Evolutionary conservation across 2,113 vertebrate species (phyloP).

Genomic region (Cyrtonyx montezumae): DNA sequence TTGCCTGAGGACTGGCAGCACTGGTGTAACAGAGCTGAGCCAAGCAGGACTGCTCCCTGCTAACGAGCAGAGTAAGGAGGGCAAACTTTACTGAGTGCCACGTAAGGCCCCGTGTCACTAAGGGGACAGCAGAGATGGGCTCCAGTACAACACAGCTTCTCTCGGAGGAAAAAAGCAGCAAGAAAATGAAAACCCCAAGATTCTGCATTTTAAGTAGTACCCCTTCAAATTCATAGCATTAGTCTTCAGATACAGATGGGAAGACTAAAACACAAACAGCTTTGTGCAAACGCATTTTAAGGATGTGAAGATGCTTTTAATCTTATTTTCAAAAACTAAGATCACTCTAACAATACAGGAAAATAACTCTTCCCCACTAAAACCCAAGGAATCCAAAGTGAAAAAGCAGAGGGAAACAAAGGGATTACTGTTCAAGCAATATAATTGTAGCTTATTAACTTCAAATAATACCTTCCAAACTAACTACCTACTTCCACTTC

Average conservation of each 20-base stretch:
- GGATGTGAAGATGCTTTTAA: conserved; percentile 36
- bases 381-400: not conserved
- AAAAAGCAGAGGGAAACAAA: conserved; percentile 70
- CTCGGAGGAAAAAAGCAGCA: not conserved
- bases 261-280: not conserved
- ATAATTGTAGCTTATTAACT: conserved; percentile 75
- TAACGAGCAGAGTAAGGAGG: not conserved
- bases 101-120: not conserved
- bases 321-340: conserved; percentile 18
- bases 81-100: not conserved
- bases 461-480: conserved; percentile 76
- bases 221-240: conserved; percentile 10
- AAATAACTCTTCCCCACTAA: not conserved
- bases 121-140: not conserved
- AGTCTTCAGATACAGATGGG: conserved; percentile 30
- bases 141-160: not conserved
- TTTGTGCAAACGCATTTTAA: conserved; percentile 13
- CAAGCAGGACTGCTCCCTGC: not conserved
- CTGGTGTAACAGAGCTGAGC: not conserved
- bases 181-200: not conserved
- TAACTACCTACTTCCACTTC: conserved; percentile 58
- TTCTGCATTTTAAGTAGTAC: conserved; percentile 6
- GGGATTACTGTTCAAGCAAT: conserved; percentile 69
- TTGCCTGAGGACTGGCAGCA: not conserved
- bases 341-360: not conserved